Conservation (phyloP, 2,113 vertebrate genomes). For the Hepsetus odoe region DNA sequence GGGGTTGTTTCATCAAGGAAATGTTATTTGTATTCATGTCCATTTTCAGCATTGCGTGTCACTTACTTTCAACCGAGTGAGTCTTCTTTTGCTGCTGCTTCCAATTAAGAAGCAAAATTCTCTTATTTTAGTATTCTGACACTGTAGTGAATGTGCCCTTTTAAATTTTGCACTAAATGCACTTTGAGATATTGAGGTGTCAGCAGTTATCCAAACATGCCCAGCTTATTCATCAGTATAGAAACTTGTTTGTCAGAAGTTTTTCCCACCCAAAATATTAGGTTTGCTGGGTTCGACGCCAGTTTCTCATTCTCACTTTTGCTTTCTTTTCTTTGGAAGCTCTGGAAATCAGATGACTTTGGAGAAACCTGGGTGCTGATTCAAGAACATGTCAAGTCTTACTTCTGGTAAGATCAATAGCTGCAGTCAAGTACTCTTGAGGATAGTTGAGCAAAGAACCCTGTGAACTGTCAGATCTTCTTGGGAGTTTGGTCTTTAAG, state of each 20-base stretch:
- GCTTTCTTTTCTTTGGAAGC: slow-evolving; percentile 70
- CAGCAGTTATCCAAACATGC: neutral
- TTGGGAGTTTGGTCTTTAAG: too few species aligned
- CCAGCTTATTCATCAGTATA: slow-evolving; percentile 21
- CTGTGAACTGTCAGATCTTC: slow-evolving; percentile 1
- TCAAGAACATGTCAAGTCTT: slow-evolving; percentile 96
- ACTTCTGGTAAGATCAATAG: slow-evolving; percentile 85
- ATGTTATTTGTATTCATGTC: neutral
- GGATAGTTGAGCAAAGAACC: neutral
- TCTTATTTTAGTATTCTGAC: slow-evolving; percentile 12
- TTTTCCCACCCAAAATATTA: neutral
- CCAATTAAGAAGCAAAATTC: neutral
- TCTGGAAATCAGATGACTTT: slow-evolving; percentile 98
- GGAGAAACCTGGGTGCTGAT: slow-evolving; percentile 98
- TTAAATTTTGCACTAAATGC: slow-evolving; percentile 20
- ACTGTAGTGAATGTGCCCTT: slow-evolving; percentile 7
- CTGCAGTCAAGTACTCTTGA: neutral
- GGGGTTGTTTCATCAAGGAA: neutral
- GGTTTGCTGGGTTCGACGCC: neutral
- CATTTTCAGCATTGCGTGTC: neutral
- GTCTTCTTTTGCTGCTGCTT: neutral
- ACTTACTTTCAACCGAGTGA: neutral
- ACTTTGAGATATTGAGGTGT: slow-evolving; percentile 1
- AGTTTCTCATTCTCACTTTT: slow-evolving; percentile 1
- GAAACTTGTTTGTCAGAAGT: neutral